A percentile compares a stretch with the other conserved stretches of the same genome.
Conservation (phyloP, 2,888 invertebrate genomes). For the Polietes domitor region DNA sequence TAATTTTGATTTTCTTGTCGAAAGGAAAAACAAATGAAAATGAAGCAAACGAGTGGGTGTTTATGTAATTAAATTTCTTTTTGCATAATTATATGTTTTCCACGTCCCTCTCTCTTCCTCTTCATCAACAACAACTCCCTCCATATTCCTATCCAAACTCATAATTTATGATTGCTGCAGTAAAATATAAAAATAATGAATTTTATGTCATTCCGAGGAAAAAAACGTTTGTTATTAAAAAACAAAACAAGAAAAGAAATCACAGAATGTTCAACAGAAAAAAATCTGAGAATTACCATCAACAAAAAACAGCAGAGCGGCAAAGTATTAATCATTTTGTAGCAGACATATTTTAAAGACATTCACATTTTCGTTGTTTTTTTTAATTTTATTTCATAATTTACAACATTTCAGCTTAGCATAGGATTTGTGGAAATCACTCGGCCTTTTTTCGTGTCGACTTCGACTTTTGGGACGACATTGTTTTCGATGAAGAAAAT, state of each 20-base stretch:
- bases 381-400: conserved; percentile 22
- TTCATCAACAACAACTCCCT: neutral
- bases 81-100: conserved; percentile 47
- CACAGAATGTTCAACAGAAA: conserved; percentile 21
- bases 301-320: neutral
- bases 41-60: conserved; percentile 15
- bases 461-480: no score
- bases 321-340: conserved; percentile 46
- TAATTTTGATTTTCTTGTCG: conserved; percentile 12
- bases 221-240: conserved; percentile 31
- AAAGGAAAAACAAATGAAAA: neutral
- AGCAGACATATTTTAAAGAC: conserved; percentile 31
- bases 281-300: neutral
- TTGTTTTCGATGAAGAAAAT: conserved; percentile 3
- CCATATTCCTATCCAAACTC: neutral
- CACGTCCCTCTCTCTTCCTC: neutral
- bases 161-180: conserved; percentile 64
- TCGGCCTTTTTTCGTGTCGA: neutral
- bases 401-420: conserved; percentile 28
- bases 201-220: conserved; percentile 37
- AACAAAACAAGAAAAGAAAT: conserved; percentile 41
- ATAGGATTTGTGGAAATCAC: neutral
- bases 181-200: conserved; percentile 49
- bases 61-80: conserved; percentile 46
- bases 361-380: neutral